Conservation (phyloP, 2,888 invertebrate genomes). For the Opisthograptis luteolata region DNA sequence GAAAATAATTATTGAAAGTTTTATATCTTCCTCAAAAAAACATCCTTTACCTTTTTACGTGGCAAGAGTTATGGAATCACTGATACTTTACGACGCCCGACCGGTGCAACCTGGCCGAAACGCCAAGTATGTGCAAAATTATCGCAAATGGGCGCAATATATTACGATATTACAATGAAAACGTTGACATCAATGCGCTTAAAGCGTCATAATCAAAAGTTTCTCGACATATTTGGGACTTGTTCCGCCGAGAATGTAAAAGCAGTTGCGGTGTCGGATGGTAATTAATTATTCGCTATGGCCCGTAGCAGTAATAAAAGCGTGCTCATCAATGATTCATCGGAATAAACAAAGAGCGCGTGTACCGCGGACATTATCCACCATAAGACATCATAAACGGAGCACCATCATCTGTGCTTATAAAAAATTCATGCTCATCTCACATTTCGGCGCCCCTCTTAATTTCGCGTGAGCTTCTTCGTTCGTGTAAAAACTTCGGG, state of each 20-base stretch:
- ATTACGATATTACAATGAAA: conserved; percentile 46
- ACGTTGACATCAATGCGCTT: conserved; percentile 43
- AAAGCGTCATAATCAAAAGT: conserved; percentile 42
- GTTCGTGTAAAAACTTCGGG: conserved; percentile 84
- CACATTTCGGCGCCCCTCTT: conserved; percentile 84
- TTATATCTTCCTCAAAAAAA: conserved; percentile 17
- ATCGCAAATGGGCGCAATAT: conserved; percentile 44
- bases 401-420: conserved; percentile 83
- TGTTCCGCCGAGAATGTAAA: conserved; percentile 39
- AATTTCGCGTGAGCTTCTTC: conserved; percentile 83
- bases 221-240: conserved; percentile 46
- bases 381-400: conserved; percentile 84
- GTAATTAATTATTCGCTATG: conserved; percentile 79
- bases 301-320: conserved; percentile 72
- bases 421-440: conserved; percentile 85
- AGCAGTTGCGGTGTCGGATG: conserved; percentile 43
- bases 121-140: conserved; percentile 42
- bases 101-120: conserved; percentile 38
- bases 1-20: conserved; percentile 22
- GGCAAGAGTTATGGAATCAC: conserved; percentile 41
- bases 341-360: conserved; percentile 73
- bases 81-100: conserved; percentile 42
- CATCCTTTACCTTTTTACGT: conserved; percentile 25
- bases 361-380: conserved; percentile 78
- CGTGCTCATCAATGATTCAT: conserved; percentile 79